Evolutionary conservation across 1,140 invertebrate species (phyloP).

Genomic region (Leptinotarsa undecemlineata): DNA sequence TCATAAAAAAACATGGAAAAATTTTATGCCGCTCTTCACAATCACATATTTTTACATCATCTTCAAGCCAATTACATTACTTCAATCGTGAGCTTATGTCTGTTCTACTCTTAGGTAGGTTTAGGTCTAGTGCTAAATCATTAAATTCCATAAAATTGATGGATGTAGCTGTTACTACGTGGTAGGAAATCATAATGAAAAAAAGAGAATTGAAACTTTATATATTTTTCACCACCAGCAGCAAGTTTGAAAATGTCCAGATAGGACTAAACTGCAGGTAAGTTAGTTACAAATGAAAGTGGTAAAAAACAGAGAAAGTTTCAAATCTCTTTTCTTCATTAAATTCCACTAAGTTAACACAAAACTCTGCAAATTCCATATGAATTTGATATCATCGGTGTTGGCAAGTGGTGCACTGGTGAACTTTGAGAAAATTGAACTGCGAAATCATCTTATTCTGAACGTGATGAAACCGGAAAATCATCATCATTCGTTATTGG

Average conservation of each 20-base stretch:
- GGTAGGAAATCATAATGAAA: no score
- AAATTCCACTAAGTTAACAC: no score
- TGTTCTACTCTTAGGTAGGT: neutral
- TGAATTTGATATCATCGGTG: neutral
- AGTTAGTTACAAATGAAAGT: no score
- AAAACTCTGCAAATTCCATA: neutral
- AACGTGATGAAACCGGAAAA: constrained; percentile 12
- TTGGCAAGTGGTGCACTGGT: constrained; percentile 14
- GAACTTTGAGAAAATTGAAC: constrained; percentile 7
- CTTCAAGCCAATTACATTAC: neutral
- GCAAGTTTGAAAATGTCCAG: no score
- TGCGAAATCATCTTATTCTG: constrained; percentile 11
- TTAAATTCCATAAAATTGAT: no score
- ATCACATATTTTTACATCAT: neutral
- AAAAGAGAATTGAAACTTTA: no score
- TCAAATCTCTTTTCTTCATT: no score
- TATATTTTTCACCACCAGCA: no score
- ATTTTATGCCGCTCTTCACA: neutral
- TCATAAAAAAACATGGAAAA: constrained; percentile 23
- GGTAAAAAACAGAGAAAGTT: no score
- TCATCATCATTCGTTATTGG: constrained; percentile 1
- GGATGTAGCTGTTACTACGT: no score
- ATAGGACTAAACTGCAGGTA: no score
- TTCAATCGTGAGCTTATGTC: neutral
- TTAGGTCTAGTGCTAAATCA: neutral